Percentiles rank a stretch among this genome's conserved stretches.
These are phyloP conservation scores for Gorsachius magnificus DNA, from an alignment of 2,797 vertebrate genomes.

Conservation along the genomic window DNA sequence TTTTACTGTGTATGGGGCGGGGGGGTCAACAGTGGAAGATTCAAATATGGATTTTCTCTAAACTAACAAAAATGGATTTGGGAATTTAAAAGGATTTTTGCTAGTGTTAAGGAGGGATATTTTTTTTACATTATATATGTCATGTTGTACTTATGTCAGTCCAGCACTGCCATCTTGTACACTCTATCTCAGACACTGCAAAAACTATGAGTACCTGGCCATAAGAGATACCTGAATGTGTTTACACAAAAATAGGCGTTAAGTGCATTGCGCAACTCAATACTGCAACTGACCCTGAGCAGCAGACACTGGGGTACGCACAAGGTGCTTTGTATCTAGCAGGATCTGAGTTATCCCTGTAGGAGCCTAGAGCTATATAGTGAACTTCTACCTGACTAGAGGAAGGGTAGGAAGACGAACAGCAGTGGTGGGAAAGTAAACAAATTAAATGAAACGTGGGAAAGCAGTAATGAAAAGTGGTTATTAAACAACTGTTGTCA, in stretches of 20 bases:
- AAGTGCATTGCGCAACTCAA: not conserved
- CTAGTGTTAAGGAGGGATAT: not conserved
- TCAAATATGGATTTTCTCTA: not conserved
- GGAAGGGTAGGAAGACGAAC: conserved; percentile 41
- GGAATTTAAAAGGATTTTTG: not conserved
- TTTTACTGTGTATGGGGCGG: not conserved
- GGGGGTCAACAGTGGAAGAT: not conserved
- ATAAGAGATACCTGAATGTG: not conserved
- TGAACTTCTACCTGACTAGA: not conserved
- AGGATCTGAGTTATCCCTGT: not conserved
- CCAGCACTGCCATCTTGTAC: not conserved
- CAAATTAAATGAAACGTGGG: not conserved
- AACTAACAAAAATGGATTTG: not conserved
- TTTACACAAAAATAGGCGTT: not conserved
- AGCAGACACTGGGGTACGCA: not conserved
- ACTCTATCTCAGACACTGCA: not conserved
- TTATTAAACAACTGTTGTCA: conserved; percentile 54
- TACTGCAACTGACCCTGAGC: not conserved
- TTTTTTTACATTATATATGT: not conserved
- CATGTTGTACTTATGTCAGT: not conserved
- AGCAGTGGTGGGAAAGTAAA: conserved; percentile 32
- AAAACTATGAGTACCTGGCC: not conserved
- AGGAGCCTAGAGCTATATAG: not conserved
- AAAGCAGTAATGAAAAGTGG: conserved; percentile 35
- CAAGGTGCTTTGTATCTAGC: not conserved